Evolutionary conservation across 2,113 vertebrate species (phyloP), one percentile per base, ranked within the genome.

Genomic region (Neopipo cinnamomea): DNA sequence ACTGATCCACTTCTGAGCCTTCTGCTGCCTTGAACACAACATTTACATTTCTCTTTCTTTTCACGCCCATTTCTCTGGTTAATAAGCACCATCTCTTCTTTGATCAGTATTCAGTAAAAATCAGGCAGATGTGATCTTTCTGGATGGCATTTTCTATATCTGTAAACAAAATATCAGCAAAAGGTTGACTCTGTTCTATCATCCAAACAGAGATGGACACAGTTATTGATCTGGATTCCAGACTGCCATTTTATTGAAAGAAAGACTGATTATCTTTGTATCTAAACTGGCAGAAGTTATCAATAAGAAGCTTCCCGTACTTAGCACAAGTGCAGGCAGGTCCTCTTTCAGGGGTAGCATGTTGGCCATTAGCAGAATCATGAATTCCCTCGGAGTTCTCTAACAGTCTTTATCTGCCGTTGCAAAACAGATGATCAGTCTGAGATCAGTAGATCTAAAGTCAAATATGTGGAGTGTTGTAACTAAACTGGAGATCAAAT

Each of bases 121-220:
- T 18, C 5, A 0, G 74, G n/a, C 55, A 58, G 61, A 62, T 86
- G n/a, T 12, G 50, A 83, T 88, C 73, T 24, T 89, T 95, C 72
- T 70, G 68, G 46, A 72, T 93, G 80, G 15, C 42, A 94, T 96
- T 97, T 97, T 84, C 71, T 93, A 7, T 92, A 76, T 65, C 27
- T 91, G 58, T 92, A 95, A 97, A 95, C 68, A 95, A 97, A 97
- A 91, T 72, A 92, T 50, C 75, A 84, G n/a, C 74, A 56, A 95
- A 96, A 96, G 59, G 20, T 83, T 95, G 68, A 92, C 21, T 23
- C 35, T 93, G 12, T 59, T 93, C 53, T 85, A 9, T 65, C 39
- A 91, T 85, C 28, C 20, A 85, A 95, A 42, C 11, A 22, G 85
- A 81, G 31, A 96, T 81, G 75, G 82, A 93, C 70, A 80, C 22